These are phyloP conservation scores for Anomalospiza imberbis DNA, from an alignment of 2,797 vertebrate genomes.

Conservation along the genomic window DNA sequence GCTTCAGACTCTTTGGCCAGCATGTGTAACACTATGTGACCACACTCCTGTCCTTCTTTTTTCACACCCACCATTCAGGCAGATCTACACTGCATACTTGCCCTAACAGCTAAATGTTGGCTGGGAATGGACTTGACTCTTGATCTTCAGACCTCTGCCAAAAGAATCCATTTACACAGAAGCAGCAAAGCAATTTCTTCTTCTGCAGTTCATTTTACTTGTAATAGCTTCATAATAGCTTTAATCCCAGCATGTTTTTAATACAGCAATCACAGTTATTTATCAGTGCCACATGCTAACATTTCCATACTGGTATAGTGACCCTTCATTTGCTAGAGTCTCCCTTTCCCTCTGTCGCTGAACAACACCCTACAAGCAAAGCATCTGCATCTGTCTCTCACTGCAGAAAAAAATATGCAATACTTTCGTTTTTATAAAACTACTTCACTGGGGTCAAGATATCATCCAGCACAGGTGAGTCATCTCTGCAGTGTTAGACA, in stretches of 20 bases:
- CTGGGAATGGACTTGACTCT: not conserved
- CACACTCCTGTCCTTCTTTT: not conserved
- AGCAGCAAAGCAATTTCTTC: not conserved
- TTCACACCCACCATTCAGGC: not conserved
- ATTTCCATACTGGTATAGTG: not conserved
- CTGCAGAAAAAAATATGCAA: not conserved
- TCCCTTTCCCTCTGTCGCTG: not conserved
- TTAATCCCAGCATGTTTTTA: not conserved
- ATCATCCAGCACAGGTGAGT: not conserved
- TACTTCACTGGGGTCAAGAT: not conserved
- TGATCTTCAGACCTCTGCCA: not conserved
- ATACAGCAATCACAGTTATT: not conserved
- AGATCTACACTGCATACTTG: not conserved
- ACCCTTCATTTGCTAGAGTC: not conserved
- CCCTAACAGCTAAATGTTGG: not conserved
- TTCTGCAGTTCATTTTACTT: not conserved
- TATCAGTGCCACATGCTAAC: not conserved
- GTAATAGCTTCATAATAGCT: not conserved
- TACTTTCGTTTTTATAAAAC: not conserved
- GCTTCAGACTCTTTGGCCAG: not conserved
- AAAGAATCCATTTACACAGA: not conserved
- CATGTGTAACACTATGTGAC: accelerated
- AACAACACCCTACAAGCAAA: not conserved
- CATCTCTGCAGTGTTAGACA: not conserved
- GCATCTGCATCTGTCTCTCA: not conserved